Conservation (phyloP, 2,113 vertebrate genomes). For the Lepisosteus osseus region DNA sequence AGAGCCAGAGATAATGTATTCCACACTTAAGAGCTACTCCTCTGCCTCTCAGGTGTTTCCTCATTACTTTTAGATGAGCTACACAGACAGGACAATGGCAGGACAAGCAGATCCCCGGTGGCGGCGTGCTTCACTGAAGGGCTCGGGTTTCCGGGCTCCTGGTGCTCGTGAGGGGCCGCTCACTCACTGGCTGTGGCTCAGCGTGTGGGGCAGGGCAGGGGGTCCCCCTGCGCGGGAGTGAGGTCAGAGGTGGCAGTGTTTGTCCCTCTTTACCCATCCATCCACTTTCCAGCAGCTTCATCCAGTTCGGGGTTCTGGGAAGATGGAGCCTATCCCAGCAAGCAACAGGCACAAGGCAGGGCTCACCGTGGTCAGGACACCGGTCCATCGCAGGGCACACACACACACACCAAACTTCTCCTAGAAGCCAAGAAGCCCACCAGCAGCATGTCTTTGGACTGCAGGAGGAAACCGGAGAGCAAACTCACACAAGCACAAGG, state of each 20-base stretch:
- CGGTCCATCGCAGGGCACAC: too few relatives aligned
- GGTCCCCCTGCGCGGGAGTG: neutral
- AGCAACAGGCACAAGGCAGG: too few relatives aligned
- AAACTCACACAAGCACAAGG: too few relatives aligned
- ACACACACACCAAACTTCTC: too few relatives aligned
- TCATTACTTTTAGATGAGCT: conserved; percentile 45
- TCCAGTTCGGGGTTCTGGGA: neutral
- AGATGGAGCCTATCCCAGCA: neutral
- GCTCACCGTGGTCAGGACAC: too few relatives aligned
- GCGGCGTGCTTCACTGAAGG: neutral
- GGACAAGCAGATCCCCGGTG: conserved; percentile 20
- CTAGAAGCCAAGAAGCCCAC: too few relatives aligned
- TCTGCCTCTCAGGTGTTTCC: conserved; percentile 24
- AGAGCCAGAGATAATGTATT: conserved; percentile 38
- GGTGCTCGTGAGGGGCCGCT: neutral
- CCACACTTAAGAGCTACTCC: conserved; percentile 28
- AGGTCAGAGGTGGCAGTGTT: neutral
- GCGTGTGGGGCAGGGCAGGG: neutral
- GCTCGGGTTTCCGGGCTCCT: conserved; percentile 8
- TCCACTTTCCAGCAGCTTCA: neutral
- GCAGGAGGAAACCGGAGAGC: too few relatives aligned
- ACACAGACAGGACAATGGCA: conserved; percentile 21
- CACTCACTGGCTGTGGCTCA: neutral
- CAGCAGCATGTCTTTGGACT: too few relatives aligned
- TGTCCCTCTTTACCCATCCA: neutral